Evolutionary conservation across 2,797 vertebrate species (phyloP).

Genomic region (Rhinella marina): DNA sequence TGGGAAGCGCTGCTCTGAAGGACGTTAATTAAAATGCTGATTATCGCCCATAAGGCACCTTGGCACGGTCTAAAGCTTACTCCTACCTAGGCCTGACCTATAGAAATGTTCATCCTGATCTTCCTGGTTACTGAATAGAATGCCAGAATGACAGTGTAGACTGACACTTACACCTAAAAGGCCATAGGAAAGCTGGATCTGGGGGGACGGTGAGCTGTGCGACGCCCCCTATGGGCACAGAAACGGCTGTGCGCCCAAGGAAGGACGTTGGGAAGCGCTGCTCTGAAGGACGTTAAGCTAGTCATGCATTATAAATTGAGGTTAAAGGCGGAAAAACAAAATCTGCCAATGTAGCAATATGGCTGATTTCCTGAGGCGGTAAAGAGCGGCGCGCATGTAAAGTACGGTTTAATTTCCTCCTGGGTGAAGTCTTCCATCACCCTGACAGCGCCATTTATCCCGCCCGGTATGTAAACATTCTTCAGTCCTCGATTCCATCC

Average conservation of each 20-base stretch:
- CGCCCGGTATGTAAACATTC: conserved; percentile 45
- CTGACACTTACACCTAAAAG: background rate
- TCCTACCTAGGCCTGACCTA: background rate
- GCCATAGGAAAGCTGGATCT: background rate
- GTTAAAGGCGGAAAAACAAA: background rate
- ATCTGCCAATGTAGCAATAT: background rate
- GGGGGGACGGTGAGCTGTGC: background rate
- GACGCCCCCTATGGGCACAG: background rate
- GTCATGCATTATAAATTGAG: background rate
- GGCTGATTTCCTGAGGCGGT: conserved; percentile 35
- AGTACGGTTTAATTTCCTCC: conserved; percentile 18
- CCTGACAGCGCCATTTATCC: conserved; percentile 49
- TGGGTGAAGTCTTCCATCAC: conserved; percentile 48
- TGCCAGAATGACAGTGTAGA: background rate
- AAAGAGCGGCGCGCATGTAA: conserved; percentile 28
- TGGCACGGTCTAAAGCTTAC: background rate
- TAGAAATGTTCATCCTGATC: background rate
- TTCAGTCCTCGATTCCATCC: conserved; percentile 39
- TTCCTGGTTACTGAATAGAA: background rate
- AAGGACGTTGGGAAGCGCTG: background rate
- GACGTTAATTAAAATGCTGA: background rate
- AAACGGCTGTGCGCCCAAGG: background rate
- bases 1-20: background rate
- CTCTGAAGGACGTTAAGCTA: background rate
- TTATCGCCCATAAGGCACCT: background rate